Percentiles rank a stretch among this genome's conserved stretches.
phyloP scores from a whole-genome alignment of 2,888 invertebrate genomes.

The Blera fallax region DNA sequence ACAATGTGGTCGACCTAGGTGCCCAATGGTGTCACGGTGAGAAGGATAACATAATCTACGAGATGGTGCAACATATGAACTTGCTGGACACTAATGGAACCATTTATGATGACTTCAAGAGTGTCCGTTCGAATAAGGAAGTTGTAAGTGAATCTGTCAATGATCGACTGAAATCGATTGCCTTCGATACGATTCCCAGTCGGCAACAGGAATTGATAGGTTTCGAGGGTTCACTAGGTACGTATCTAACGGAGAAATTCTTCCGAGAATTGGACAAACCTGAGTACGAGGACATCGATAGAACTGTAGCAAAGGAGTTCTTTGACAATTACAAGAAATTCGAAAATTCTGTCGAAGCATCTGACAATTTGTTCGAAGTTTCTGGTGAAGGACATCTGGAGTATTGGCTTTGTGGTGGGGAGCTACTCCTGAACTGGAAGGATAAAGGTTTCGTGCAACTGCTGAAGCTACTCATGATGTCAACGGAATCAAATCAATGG shows the following conservation, averaged over 20 bases:
- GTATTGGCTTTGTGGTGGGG: conserved; percentile 87
- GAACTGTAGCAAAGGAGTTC: conserved; percentile 82
- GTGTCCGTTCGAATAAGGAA: conserved; percentile 80
- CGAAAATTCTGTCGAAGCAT: conserved; percentile 83
- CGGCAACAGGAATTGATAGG: conserved; percentile 77
- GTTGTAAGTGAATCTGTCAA: conserved; percentile 79
- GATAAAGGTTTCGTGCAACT: conserved; percentile 87
- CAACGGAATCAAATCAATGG: conserved; percentile 70
- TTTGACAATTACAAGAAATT: conserved; percentile 85
- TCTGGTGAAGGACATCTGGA: conserved; percentile 86
- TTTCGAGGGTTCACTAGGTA: conserved; percentile 79
- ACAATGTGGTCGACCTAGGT: conserved; percentile 86
- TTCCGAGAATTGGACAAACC: conserved; percentile 75
- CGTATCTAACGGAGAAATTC: conserved; percentile 77
- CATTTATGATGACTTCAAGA: conserved; percentile 77
- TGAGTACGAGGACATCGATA: conserved; percentile 77
- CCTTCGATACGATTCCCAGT: conserved; percentile 79
- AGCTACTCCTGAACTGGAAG: conserved; percentile 88
- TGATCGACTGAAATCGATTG: conserved; percentile 78
- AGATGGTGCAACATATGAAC: conserved; percentile 81
- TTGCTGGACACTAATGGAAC: conserved; percentile 76
- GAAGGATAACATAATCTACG: conserved; percentile 84
- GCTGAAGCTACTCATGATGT: conserved; percentile 85
- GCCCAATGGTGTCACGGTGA: conserved; percentile 89
- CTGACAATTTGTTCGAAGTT: conserved; percentile 86